Evolutionary conservation across 1,140 invertebrate species (phyloP), one percentile per base, ranked within the genome.

Genomic region (Acyrthosiphon pisum): DNA sequence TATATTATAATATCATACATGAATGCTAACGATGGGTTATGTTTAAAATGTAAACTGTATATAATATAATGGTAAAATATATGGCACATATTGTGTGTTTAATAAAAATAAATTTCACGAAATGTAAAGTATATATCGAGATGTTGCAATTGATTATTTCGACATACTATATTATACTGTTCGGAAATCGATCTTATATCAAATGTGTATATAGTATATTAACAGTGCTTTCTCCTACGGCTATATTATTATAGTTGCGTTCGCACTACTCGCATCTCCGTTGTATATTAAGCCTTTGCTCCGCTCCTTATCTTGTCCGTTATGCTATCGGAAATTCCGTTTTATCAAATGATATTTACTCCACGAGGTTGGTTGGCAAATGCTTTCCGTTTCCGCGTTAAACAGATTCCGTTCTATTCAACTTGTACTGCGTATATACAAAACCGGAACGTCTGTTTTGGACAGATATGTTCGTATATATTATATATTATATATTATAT

Each of bases 331-430:
- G 91, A 93, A 93, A 93, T 93, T 93, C 91, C 91, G 91, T 93
- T 84, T 93, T 86, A 86, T 93, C 91, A 41, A 86, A 84, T 41
- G 91, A 86, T 56, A 86, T 50, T 86, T 37, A n/a, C 76, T 53
- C 14, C 91, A 68, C 41, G 46, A 23, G 46, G 91, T 92, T 37
- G 76, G 90, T 30, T 93, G 91, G 91, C 91, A 93, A 93, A 93
- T 93, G 91, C 91, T 93, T 93, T 93, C 91, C 91, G 91, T 93
- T 93, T 93, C 91, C 91, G 91, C 91, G 91, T 86, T 84, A 14
- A 48, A 83, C 91, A 83, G 26, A 41, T 84, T 93, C 91, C 91
- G 91, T 93, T 86, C 76, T 50, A 93, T 93, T 93, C 91, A 84
- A 53, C 76, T 50, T 23, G 76, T 53, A n/a, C 18, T 30, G 44